These are phyloP conservation scores for Echiichthys vipera DNA, from an alignment of 2,797 vertebrate genomes.

Conservation along the genomic window DNA sequence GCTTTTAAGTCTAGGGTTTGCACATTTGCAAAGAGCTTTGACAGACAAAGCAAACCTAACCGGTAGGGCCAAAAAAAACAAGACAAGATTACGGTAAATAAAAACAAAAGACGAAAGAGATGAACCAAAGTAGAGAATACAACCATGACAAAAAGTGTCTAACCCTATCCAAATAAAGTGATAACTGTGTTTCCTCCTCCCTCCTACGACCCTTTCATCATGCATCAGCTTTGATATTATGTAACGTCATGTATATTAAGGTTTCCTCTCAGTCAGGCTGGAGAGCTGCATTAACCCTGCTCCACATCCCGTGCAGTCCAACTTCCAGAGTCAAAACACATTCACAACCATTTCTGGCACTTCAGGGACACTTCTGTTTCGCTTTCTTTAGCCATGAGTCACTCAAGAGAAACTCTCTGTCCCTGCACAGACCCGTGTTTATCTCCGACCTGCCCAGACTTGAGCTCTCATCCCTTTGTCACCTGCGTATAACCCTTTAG, in stretches of 20 bases:
- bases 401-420: slow-evolving; percentile 26
- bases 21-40: too few relatives aligned
- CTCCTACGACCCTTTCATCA: background rate
- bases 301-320: background rate
- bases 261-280: slow-evolving; percentile 1
- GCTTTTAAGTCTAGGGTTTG: background rate
- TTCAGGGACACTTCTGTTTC: slow-evolving; percentile 17
- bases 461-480: slow-evolving; percentile 38
- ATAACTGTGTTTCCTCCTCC: background rate
- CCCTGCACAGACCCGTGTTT: slow-evolving; percentile 30
- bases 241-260: background rate
- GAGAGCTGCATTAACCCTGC: background rate
- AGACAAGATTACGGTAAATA: too few relatives aligned
- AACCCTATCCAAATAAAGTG: background rate
- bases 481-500: slow-evolving; percentile 19
- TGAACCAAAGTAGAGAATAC: too few relatives aligned
- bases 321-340: slow-evolving; percentile 20
- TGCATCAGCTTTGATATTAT: background rate
- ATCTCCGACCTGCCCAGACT: slow-evolving; percentile 61
- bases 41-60: too few relatives aligned
- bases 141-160: too few relatives aligned
- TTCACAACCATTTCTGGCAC: slow-evolving; percentile 13
- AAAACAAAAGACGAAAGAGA: too few relatives aligned
- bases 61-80: too few relatives aligned
- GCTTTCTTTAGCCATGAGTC: slow-evolving; percentile 24